These are phyloP conservation scores for Thymelicus acteon DNA, from an alignment of 2,888 invertebrate genomes.

Conservation along the genomic window DNA sequence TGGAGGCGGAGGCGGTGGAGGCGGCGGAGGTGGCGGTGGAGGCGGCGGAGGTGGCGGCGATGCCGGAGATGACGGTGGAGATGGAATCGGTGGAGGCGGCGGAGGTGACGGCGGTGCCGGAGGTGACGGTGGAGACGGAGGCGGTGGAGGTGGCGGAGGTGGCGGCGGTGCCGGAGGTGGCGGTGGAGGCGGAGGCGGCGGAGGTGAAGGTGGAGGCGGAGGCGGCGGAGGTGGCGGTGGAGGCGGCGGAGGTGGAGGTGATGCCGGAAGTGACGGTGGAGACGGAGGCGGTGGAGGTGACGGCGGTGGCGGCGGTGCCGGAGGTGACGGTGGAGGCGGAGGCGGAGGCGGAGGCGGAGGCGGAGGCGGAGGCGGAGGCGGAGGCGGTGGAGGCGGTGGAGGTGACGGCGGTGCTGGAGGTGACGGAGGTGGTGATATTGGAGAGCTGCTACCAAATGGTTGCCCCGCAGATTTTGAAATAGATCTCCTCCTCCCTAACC, in stretches of 20 bases:
- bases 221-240: constrained; percentile 29
- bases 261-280: neutral
- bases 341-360: neutral
- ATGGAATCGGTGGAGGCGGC: constrained; percentile 20
- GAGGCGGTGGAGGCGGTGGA: too few species aligned
- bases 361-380: too few species aligned
- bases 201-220: neutral
- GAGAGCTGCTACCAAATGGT: constrained; percentile 44
- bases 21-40: neutral
- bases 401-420: too few species aligned
- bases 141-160: too few species aligned
- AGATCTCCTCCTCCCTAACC: constrained; percentile 52
- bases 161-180: too few species aligned
- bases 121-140: too few species aligned
- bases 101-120: constrained; percentile 13
- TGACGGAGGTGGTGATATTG: constrained; percentile 6
- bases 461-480: constrained; percentile 50
- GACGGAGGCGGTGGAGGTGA: neutral
- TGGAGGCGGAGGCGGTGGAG: constrained; percentile 7
- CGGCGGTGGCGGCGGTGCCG: neutral
- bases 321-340: constrained; percentile 10
- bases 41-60: too few species aligned
- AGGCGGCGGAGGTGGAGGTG: neutral
- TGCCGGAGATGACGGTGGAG: constrained; percentile 39
- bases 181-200: constrained; percentile 8